Percentiles rank a stretch among this genome's conserved stretches.
phyloP scores from a whole-genome alignment of 2,113 vertebrate species.

The Cyphomyrus discorhynchus region DNA sequence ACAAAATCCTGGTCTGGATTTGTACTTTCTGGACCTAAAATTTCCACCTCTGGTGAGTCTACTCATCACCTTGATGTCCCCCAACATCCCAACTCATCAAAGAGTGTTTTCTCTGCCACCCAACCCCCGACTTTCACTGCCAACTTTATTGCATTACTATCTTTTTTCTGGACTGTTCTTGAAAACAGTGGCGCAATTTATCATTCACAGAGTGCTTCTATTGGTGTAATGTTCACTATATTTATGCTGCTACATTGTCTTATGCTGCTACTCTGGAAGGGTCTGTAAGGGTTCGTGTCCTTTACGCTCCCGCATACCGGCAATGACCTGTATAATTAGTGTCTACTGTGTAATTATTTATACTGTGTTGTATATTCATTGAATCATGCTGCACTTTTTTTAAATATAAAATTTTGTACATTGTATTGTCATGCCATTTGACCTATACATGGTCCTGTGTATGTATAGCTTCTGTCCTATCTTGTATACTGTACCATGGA shows the following conservation, averaged over 20 bases:
- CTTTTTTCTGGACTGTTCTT: not conserved
- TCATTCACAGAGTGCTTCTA: not conserved
- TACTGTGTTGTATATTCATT: not conserved
- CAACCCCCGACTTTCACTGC: too few species aligned
- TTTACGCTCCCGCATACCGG: not conserved
- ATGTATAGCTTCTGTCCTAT: not conserved
- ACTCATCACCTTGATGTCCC: too few species aligned
- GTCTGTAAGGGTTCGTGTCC: not conserved
- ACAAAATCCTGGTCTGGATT: too few species aligned
- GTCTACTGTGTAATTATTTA: not conserved
- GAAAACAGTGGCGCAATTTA: not conserved
- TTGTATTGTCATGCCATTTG: not conserved
- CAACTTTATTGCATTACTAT: too few species aligned
- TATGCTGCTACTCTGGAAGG: not conserved
- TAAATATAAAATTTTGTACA: not conserved
- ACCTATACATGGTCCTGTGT: not conserved
- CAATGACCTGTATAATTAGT: not conserved
- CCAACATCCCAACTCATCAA: too few species aligned
- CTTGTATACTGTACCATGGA: not conserved
- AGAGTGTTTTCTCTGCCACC: too few species aligned
- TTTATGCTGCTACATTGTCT: not conserved
- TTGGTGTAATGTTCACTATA: not conserved
- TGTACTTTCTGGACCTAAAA: too few species aligned
- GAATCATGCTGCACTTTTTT: not conserved
- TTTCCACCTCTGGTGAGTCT: too few species aligned